These are phyloP conservation scores for Tortricodes alternella DNA, from an alignment of 2,888 invertebrate species.

Conservation along the genomic window DNA sequence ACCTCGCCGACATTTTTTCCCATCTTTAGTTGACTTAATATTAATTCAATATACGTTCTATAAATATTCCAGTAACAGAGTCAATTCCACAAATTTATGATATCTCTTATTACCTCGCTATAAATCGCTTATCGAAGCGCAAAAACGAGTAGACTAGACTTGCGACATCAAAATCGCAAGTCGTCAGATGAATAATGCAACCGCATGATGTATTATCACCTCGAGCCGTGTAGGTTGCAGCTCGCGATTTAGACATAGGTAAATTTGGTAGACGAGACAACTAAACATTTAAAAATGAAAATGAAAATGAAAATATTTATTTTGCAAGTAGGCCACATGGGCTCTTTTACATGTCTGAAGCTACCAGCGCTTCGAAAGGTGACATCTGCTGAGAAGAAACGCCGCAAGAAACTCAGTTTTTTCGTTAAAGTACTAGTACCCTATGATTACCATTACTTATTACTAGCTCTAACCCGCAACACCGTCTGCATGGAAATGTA, in stretches of 20 bases:
- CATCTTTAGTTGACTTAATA: background rate
- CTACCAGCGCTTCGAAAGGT: no score
- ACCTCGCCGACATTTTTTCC: background rate
- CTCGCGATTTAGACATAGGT: background rate
- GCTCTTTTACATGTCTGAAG: no score
- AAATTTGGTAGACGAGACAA: slow-evolving; percentile 2
- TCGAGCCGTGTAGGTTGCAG: slow-evolving; percentile 36
- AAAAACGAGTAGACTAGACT: slow-evolving; percentile 55
- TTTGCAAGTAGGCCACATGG: no score
- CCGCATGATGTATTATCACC: slow-evolving; percentile 66
- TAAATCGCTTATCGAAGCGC: slow-evolving; percentile 52
- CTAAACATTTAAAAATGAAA: no score
- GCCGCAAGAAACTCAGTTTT: no score
- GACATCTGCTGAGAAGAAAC: no score
- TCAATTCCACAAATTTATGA: slow-evolving; percentile 49
- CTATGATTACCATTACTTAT: no score
- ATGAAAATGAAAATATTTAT: no score
- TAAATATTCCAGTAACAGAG: slow-evolving; percentile 21
- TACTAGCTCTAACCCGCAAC: no score
- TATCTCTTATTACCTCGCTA: slow-evolving; percentile 53
- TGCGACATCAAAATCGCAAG: slow-evolving; percentile 70
- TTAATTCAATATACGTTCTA: background rate
- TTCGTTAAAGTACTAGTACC: no score
- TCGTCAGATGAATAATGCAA: slow-evolving; percentile 74
- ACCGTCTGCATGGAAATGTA: no score